Evolutionary conservation across 1,140 invertebrate species (phyloP).

Genomic region (Drosophila murphyi): DNA sequence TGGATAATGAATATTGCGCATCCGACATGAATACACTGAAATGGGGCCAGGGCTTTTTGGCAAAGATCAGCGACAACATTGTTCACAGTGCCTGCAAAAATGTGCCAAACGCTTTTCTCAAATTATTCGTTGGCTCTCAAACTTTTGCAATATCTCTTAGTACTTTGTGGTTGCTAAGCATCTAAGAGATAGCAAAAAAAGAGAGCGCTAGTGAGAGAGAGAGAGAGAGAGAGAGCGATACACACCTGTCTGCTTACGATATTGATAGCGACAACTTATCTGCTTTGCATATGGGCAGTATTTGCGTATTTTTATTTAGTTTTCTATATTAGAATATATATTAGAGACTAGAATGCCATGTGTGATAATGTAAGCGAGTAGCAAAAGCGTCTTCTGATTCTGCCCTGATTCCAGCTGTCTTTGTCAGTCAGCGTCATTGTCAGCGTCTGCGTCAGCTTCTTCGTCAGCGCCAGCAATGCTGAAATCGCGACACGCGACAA

Average conservation of each 20-base stretch:
- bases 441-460: background rate
- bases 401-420: slow-evolving; percentile 4
- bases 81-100: background rate
- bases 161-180: background rate
- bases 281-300: slow-evolving; percentile 20
- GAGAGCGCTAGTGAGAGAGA: background rate
- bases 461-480: slow-evolving; percentile 21
- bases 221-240: background rate
- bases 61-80: slow-evolving; percentile 21
- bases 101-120: slow-evolving; percentile 14
- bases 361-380: slow-evolving; percentile 33
- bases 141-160: too few species aligned
- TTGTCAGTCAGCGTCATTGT: background rate
- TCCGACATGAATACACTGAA: slow-evolving; percentile 38
- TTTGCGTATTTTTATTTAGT: background rate
- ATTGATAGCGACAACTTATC: slow-evolving; percentile 46
- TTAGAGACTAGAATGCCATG: slow-evolving; percentile 1
- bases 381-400: slow-evolving; percentile 13
- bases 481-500: slow-evolving; percentile 19
- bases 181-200: background rate
- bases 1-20: slow-evolving; percentile 31
- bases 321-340: slow-evolving; percentile 1
- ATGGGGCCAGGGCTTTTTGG: slow-evolving; percentile 40
- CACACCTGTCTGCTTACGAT: slow-evolving; percentile 5
- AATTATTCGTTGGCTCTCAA: background rate